Evolutionary conservation across 2,797 vertebrate species (phyloP).

Genomic region (Rhinella marina): DNA sequence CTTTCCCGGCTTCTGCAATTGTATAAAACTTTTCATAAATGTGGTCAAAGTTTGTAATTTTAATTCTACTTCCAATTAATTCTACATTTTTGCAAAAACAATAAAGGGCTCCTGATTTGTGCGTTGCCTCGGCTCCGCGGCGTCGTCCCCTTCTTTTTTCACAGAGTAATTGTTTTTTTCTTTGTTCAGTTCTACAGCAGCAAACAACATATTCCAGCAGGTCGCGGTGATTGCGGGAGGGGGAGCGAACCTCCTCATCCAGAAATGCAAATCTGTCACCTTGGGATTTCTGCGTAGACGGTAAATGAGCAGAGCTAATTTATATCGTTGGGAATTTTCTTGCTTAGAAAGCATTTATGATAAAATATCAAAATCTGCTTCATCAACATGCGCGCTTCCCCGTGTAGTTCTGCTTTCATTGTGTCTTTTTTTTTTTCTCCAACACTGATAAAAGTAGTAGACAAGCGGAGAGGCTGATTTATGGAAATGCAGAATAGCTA

Average conservation of each 20-base stretch:
- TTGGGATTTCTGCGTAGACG: conserved; percentile 14
- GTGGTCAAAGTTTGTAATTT: background rate
- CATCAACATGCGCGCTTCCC: background rate
- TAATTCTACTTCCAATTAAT: background rate
- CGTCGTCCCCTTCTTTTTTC: background rate
- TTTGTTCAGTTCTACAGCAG: conserved; percentile 20
- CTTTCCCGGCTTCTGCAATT: background rate
- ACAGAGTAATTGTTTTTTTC: conserved; percentile 20
- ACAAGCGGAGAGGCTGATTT: background rate
- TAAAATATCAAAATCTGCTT: conserved; percentile 33
- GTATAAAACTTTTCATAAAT: background rate
- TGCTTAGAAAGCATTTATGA: conserved; percentile 45
- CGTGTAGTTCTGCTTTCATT: background rate
- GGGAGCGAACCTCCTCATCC: background rate
- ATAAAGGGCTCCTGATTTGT: background rate
- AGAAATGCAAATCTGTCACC: conserved; percentile 25
- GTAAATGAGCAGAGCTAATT: conserved; percentile 41
- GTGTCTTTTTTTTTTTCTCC: background rate
- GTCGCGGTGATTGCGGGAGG: background rate
- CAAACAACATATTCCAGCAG: background rate
- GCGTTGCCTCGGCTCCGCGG: background rate
- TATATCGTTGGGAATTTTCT: conserved; percentile 24
- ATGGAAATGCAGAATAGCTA: background rate
- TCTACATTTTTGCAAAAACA: background rate
- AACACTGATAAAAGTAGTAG: background rate